These are phyloP conservation scores for Neogobius melanostomus DNA, from an alignment of 2,113 vertebrate genomes.

Conservation along the genomic window DNA sequence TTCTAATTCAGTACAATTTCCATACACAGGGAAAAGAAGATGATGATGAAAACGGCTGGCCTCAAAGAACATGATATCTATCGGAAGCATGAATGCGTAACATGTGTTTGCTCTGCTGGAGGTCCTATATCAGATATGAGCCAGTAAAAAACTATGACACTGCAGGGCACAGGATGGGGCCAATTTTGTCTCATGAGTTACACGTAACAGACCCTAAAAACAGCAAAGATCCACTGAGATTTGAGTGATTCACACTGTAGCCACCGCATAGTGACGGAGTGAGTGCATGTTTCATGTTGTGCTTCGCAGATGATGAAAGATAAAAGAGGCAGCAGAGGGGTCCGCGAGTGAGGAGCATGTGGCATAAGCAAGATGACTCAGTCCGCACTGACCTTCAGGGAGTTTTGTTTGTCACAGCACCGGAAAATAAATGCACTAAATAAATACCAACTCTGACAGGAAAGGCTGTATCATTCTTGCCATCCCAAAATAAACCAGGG, in stretches of 20 bases:
- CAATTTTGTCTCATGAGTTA: slow-evolving; percentile 26
- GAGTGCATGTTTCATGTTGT: slow-evolving; percentile 35
- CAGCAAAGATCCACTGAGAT: slow-evolving; percentile 22
- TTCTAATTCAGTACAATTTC: slow-evolving; percentile 38
- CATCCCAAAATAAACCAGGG: neutral
- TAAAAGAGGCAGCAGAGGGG: slow-evolving; percentile 31
- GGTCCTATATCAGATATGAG: neutral
- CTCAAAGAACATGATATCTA: slow-evolving; percentile 27
- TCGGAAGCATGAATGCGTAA: slow-evolving; percentile 12
- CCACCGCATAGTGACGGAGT: slow-evolving; percentile 21
- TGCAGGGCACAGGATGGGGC: slow-evolving; percentile 9
- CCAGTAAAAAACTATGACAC: slow-evolving; percentile 17
- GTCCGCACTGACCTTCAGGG: slow-evolving; percentile 15
- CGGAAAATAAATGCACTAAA: slow-evolving; percentile 15
- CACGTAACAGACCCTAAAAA: slow-evolving; percentile 24
- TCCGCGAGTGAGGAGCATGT: slow-evolving; percentile 25
- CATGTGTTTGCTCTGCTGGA: neutral
- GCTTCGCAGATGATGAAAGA: slow-evolving; percentile 34
- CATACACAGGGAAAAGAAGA: slow-evolving; percentile 38
- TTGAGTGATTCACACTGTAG: slow-evolving; percentile 30
- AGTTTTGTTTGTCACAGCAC: slow-evolving; percentile 34
- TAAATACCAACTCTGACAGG: neutral
- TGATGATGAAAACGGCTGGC: slow-evolving; percentile 48
- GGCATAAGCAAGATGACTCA: slow-evolving; percentile 25
- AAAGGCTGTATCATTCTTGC: neutral